Conservation (phyloP, 2,888 invertebrate genomes). For the Drosophila mayaguana region DNA sequence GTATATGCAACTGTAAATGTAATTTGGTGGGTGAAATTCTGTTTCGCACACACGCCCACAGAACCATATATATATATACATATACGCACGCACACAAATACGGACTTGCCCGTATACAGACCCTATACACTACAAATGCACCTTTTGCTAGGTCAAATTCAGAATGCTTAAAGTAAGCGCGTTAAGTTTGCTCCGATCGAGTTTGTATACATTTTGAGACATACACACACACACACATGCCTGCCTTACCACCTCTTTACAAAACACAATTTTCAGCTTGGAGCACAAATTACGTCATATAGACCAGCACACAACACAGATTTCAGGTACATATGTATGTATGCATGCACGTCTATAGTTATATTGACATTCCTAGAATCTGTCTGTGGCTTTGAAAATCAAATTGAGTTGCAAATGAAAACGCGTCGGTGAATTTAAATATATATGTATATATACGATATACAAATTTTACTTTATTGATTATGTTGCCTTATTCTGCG, state of each 20-base stretch:
- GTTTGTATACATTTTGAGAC: constrained; percentile 17
- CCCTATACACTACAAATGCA: constrained; percentile 7
- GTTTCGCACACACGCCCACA: background rate
- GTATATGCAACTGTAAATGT: background rate
- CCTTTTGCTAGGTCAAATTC: constrained; percentile 18
- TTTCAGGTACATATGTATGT: constrained; percentile 3
- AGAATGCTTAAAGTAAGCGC: constrained; percentile 1
- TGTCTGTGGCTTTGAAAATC: background rate
- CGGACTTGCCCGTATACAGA: constrained; percentile 12
- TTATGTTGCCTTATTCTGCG: constrained; percentile 6
- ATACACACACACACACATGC: background rate
- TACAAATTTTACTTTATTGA: constrained; percentile 25
- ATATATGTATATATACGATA: background rate
- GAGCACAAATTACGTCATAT: constrained; percentile 44
- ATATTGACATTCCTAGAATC: constrained; percentile 4
- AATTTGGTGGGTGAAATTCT: background rate
- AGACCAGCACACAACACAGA: constrained; percentile 9
- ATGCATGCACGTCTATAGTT: background rate
- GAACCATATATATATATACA: background rate
- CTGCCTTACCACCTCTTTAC: constrained; percentile 4
- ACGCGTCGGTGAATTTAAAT: background rate
- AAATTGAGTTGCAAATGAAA: background rate
- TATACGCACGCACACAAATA: background rate
- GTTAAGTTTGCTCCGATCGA: constrained; percentile 11
- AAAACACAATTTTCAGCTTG: background rate